These are phyloP conservation scores for Xiphorhynchus erythropygius DNA, from an alignment of 2,797 vertebrate species.

Conservation along the genomic window DNA sequence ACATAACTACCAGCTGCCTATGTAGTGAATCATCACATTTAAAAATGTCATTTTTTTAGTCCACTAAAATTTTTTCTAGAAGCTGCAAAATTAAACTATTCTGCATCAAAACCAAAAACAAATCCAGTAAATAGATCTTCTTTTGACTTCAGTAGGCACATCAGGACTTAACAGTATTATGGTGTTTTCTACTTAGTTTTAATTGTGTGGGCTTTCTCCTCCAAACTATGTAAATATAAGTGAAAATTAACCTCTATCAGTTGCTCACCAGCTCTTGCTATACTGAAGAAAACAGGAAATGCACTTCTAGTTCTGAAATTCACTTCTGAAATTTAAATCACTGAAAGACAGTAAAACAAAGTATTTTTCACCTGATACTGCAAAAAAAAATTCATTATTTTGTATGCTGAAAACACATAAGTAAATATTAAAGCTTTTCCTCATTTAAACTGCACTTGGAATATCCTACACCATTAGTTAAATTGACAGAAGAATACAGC, in stretches of 20 bases:
- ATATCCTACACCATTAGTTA: constrained; percentile 51
- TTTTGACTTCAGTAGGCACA: background rate
- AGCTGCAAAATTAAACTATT: constrained; percentile 19
- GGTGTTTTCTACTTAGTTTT: background rate
- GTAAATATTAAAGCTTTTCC: constrained; percentile 54
- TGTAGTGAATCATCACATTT: constrained; percentile 37
- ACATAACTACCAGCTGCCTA: constrained; percentile 49
- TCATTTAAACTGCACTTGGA: constrained; percentile 47
- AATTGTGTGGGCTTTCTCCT: background rate
- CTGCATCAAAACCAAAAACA: background rate
- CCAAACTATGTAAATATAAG: background rate
- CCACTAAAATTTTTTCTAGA: background rate
- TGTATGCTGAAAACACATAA: background rate
- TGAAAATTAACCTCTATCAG: background rate
- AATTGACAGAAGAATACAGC: constrained; percentile 59
- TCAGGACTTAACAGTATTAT: background rate
- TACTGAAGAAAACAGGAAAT: background rate
- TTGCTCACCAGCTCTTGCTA: background rate
- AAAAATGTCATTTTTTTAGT: background rate
- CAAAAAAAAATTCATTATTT: background rate
- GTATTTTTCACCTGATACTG: background rate
- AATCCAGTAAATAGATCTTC: background rate
- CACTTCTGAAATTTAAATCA: background rate
- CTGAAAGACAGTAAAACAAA: background rate
- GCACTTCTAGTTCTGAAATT: background rate